Evolutionary conservation across 2,113 vertebrate species (phyloP).

Genomic region (Mirounga angustirostris): DNA sequence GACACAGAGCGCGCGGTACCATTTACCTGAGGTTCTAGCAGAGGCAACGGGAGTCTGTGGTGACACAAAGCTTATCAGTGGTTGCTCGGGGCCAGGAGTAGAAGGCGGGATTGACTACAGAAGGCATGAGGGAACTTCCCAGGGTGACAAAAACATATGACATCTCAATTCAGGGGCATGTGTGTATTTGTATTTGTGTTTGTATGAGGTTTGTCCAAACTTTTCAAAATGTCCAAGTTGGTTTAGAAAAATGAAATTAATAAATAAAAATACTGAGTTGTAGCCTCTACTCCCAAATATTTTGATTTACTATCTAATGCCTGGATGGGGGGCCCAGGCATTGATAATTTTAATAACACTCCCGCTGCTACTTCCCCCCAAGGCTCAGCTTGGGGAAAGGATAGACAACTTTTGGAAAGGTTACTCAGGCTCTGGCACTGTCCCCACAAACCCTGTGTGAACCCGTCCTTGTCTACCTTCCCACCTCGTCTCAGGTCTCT

Average conservation of each 20-base stretch:
- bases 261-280: neutral
- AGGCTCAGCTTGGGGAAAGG: neutral
- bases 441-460: neutral
- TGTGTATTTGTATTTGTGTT: neutral
- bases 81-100: no score
- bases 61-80: neutral
- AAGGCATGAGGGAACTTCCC: neutral
- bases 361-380: neutral
- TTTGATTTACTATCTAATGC: neutral
- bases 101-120: neutral
- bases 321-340: no score
- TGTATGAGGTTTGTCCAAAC: neutral
- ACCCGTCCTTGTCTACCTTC: no score
- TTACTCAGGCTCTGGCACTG: no score
- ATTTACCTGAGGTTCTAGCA: neutral
- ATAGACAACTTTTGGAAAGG: neutral
- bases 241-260: neutral
- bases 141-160: neutral
- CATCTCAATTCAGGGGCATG: neutral
- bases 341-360: neutral
- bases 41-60: neutral
- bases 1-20: neutral
- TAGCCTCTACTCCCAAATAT: neutral
- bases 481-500: rapidly evolving
- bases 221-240: neutral